Conservation (phyloP, 2,888 invertebrate genomes). For the Girardia tigrina region DNA sequence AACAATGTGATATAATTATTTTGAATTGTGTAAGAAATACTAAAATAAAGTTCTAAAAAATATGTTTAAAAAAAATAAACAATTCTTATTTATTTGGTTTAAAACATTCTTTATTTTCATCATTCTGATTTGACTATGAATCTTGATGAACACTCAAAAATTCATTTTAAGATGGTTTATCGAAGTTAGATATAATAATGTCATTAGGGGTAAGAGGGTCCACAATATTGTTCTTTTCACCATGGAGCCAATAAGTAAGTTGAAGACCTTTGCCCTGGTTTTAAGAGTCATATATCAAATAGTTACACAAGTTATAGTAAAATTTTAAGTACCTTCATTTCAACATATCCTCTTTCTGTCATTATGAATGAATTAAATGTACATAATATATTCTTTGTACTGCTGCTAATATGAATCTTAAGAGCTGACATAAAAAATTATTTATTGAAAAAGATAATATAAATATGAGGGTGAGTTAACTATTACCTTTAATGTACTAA, state of each 20-base stretch:
- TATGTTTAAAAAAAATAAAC: not conserved
- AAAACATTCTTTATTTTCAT: not conserved
- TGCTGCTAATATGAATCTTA: slow-evolving; percentile 49
- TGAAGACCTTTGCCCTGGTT: slow-evolving; percentile 50
- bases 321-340: slow-evolving; percentile 48
- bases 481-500: too few species aligned
- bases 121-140: not conserved
- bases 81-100: not conserved
- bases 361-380: slow-evolving; percentile 49
- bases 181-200: not conserved
- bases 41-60: not conserved
- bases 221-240: slow-evolving; percentile 41
- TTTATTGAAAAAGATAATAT: too few species aligned
- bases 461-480: too few species aligned
- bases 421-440: slow-evolving; percentile 54
- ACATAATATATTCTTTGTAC: slow-evolving; percentile 46
- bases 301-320: not conserved
- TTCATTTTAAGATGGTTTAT: not conserved
- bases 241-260: slow-evolving; percentile 49
- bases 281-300: slow-evolving; percentile 25
- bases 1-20: too few species aligned
- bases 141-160: not conserved
- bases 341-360: slow-evolving; percentile 49
- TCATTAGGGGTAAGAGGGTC: slow-evolving; percentile 28
- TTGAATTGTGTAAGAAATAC: too few species aligned